Conservation (phyloP, 2,797 vertebrate species). For the Hipposideros larvatus region DNA sequence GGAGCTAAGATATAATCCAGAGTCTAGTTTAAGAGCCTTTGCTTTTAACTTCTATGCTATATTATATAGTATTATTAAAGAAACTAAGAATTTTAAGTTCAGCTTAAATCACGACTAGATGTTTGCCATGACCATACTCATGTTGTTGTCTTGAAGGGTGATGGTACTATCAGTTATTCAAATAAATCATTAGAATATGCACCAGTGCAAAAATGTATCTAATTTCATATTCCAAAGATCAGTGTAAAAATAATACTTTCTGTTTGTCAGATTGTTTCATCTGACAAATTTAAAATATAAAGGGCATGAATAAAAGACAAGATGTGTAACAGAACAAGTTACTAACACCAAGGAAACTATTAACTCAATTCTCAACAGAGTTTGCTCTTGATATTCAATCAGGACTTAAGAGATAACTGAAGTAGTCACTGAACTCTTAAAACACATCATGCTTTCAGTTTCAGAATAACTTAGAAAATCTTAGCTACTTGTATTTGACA, state of each 20-base stretch:
- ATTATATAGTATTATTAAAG: not conserved
- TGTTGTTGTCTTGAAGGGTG: slow-evolving; percentile 61
- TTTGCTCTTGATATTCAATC: slow-evolving; percentile 58
- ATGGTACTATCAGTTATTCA: not conserved
- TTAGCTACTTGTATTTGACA: not conserved
- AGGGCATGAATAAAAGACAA: not conserved
- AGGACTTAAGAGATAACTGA: slow-evolving; percentile 47
- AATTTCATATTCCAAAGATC: slow-evolving; percentile 45
- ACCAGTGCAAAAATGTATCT: slow-evolving; percentile 40
- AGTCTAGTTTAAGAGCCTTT: not conserved
- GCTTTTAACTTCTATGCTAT: not conserved
- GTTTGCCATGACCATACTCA: not conserved
- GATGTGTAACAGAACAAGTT: slow-evolving; percentile 26
- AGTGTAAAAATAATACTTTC: not conserved
- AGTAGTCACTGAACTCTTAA: slow-evolving; percentile 66
- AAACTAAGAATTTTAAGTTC: not conserved
- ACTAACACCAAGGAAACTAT: slow-evolving; percentile 49
- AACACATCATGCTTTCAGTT: slow-evolving; percentile 34
- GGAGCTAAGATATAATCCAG: not conserved
- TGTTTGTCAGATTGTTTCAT: slow-evolving; percentile 58
- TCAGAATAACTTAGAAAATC: slow-evolving; percentile 63
- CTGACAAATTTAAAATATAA: slow-evolving; percentile 23
- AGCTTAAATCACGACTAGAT: not conserved
- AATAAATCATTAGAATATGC: slow-evolving; percentile 71
- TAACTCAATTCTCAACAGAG: slow-evolving; percentile 8